phyloP scores from a whole-genome alignment of 1,140 invertebrate species.

The Aphelenchoides besseyi region DNA sequence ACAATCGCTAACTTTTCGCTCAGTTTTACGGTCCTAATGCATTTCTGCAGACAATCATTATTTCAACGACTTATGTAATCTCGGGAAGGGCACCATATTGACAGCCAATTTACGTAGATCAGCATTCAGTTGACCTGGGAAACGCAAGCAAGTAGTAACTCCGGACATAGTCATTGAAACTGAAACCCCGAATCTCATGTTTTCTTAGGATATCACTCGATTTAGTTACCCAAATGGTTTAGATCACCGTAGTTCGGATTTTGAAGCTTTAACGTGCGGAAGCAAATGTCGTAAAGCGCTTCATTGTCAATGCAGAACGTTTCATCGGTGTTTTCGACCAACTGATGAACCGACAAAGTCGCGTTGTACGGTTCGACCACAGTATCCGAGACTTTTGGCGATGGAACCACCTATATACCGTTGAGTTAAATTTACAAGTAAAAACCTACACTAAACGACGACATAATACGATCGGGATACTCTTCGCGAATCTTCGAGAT shows the following conservation, averaged over 20 bases:
- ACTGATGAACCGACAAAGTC: constrained; percentile 71
- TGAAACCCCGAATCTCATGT: background rate
- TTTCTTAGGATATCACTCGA: background rate
- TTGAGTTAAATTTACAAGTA: background rate
- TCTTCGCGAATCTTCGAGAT: constrained; percentile 69
- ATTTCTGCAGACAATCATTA: too few relatives aligned
- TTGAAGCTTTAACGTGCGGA: constrained; percentile 72
- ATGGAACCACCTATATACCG: constrained; percentile 72
- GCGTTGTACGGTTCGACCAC: constrained; percentile 76
- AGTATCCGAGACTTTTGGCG: constrained; percentile 77
- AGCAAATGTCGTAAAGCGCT: constrained; percentile 77
- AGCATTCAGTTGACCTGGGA: constrained; percentile 71
- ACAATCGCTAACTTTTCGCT: too few relatives aligned
- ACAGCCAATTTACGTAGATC: constrained; percentile 90
- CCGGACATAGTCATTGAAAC: constrained; percentile 78
- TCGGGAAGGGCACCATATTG: constrained; percentile 92
- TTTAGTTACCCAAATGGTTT: constrained; percentile 69
- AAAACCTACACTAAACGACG: constrained; percentile 76
- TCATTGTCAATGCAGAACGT: constrained; percentile 72
- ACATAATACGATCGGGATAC: constrained; percentile 77
- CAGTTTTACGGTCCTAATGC: too few relatives aligned
- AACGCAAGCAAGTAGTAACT: constrained; percentile 72
- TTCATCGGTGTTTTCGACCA: constrained; percentile 72
- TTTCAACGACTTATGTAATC: too few relatives aligned
- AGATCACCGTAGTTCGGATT: constrained; percentile 77